These are phyloP conservation scores for Cossypha heuglini DNA, from an alignment of 2,797 vertebrate species.

Conservation along the genomic window DNA sequence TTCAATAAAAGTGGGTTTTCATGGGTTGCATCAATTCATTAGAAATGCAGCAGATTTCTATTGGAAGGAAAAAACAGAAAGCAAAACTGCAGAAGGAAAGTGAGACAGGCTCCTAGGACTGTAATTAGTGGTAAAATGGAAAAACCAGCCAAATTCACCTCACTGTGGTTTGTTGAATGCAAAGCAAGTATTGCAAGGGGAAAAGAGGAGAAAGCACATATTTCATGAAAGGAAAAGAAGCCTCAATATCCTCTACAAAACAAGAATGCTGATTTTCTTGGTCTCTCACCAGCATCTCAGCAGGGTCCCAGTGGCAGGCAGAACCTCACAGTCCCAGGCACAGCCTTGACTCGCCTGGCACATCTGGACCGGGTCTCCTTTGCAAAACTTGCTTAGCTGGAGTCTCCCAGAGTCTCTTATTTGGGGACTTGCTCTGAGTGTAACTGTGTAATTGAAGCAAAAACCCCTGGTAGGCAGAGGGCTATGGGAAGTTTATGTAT, in stretches of 20 bases:
- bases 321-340: background rate
- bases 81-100: background rate
- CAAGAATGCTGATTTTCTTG: background rate
- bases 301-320: background rate
- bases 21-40: background rate
- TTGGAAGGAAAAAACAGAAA: background rate
- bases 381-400: background rate
- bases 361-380: background rate
- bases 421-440: background rate
- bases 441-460: background rate
- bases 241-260: background rate
- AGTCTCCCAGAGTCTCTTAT: background rate
- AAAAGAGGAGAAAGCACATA: background rate
- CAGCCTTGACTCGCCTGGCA: background rate
- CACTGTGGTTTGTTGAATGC: background rate
- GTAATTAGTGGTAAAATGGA: background rate
- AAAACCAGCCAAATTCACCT: background rate
- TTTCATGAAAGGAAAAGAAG: background rate
- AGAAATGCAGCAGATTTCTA: background rate
- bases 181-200: background rate
- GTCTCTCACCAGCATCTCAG: background rate
- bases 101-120: background rate
- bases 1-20: background rate
- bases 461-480: accelerated
- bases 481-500: background rate